Percentiles rank a stretch among this genome's conserved stretches.
Evolutionary conservation across 1,140 invertebrate genomes (phyloP).

Genomic region (Drosophila nannoptera): DNA sequence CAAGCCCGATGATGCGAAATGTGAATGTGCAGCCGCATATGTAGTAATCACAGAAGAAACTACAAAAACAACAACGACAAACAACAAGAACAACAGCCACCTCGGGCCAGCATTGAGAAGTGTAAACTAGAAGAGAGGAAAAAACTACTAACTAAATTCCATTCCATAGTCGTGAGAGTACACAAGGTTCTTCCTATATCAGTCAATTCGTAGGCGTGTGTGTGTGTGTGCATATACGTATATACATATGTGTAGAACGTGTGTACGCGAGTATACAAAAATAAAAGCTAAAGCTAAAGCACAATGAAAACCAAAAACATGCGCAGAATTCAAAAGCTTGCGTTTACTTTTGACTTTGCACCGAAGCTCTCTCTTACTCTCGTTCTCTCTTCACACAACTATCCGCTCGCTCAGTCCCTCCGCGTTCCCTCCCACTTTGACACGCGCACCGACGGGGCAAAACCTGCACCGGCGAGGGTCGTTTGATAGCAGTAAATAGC

Average conservation of each 20-base stretch:
- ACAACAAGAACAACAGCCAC: constrained; percentile 17
- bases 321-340: constrained; percentile 54
- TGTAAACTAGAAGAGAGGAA: constrained; percentile 36
- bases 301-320: constrained; percentile 49
- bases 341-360: constrained; percentile 54
- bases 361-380: constrained; percentile 10
- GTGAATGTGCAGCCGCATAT: constrained; percentile 20
- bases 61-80: constrained; percentile 1
- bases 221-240: constrained; percentile 1
- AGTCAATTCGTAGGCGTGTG: constrained; percentile 36
- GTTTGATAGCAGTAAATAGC: constrained; percentile 41
- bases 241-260: constrained; percentile 18
- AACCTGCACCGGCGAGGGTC: constrained; percentile 59
- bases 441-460: constrained; percentile 7
- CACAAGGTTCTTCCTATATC: constrained; percentile 79
- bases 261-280: constrained; percentile 28
- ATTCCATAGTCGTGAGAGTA: constrained; percentile 73
- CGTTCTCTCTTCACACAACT: not conserved
- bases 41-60: constrained; percentile 24
- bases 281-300: constrained; percentile 38
- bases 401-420: not conserved
- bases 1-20: constrained; percentile 18
- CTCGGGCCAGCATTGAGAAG: constrained; percentile 39
- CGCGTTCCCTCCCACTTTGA: constrained; percentile 3
- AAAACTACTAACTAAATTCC: constrained; percentile 73